Evolutionary conservation across 1,140 invertebrate species (phyloP).

Genomic region (Riptortus pedestris): DNA sequence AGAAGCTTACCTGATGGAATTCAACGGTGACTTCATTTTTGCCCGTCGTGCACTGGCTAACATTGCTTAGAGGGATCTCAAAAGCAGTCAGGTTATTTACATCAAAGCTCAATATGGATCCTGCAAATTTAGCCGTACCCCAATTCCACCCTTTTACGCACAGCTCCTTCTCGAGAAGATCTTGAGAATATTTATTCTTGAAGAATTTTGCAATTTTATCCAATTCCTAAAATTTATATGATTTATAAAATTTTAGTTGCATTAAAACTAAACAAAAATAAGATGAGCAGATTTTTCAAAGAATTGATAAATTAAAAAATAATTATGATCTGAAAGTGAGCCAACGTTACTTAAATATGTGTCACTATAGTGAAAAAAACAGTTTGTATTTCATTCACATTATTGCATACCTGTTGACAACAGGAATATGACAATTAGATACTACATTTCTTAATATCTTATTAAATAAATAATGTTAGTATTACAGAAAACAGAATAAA

Average conservation of each 20-base stretch:
- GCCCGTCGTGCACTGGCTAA: conserved; percentile 90
- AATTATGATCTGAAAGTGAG: not conserved
- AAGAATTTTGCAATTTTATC: conserved; percentile 81
- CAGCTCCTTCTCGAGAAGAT: conserved; percentile 83
- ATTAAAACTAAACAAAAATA: too few relatives aligned
- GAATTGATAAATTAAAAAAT: not conserved
- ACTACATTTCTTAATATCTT: too few relatives aligned
- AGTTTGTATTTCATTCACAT: too few relatives aligned
- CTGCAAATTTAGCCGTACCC: conserved; percentile 90
- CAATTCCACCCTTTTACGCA: conserved; percentile 98
- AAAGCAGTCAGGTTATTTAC: conserved; percentile 82
- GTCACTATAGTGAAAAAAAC: too few relatives aligned
- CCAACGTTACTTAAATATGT: conserved; percentile 1
- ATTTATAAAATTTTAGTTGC: too few relatives aligned
- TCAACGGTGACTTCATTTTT: conserved; percentile 99
- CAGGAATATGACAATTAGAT: too few relatives aligned
- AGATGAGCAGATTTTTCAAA: not conserved
- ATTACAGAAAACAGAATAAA: too few relatives aligned
- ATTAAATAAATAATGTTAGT: too few relatives aligned
- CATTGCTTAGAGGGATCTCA: conserved; percentile 91
- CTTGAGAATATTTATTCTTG: conserved; percentile 67
- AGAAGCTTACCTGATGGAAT: conserved; percentile 85
- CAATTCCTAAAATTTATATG: conserved; percentile 49
- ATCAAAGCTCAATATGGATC: conserved; percentile 84
- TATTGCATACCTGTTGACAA: too few relatives aligned